Conservation (phyloP, 2,888 invertebrate species). For the Dasypogon diadema region DNA sequence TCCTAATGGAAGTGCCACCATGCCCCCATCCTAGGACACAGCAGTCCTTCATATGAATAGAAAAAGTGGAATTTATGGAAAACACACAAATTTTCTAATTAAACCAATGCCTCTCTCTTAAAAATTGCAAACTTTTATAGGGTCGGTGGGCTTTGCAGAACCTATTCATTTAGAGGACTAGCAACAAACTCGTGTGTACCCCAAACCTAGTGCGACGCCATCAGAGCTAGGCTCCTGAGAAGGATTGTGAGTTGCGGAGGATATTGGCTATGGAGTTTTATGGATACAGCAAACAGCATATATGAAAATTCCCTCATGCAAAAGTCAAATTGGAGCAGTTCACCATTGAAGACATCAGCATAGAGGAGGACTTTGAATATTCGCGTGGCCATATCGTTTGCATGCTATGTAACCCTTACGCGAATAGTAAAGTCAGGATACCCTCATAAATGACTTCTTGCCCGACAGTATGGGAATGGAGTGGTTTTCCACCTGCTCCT, state of each 20-base stretch:
- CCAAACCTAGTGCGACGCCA: constrained; percentile 15
- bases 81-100: constrained; percentile 51
- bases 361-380: constrained; percentile 19
- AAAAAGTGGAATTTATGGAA: constrained; percentile 50
- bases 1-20: constrained; percentile 25
- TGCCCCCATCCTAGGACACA: neutral
- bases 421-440: constrained; percentile 40
- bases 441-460: constrained; percentile 48
- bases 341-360: neutral
- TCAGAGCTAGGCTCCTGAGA: neutral
- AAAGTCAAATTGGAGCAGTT: neutral
- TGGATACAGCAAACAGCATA: neutral
- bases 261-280: neutral
- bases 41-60: constrained; percentile 21
- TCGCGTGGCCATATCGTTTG: constrained; percentile 40
- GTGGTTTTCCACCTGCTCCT: neutral
- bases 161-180: constrained; percentile 20
- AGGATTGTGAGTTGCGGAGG: neutral
- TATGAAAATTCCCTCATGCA: neutral
- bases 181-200: too few relatives aligned
- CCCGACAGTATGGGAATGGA: neutral
- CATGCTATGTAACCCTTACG: constrained; percentile 36
- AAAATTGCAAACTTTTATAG: constrained; percentile 18
- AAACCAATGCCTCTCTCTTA: constrained; percentile 46
- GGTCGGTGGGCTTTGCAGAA: neutral